These are phyloP conservation scores for Gambelia wislizenii DNA, from an alignment of 2,797 vertebrate species.

Conservation along the genomic window DNA sequence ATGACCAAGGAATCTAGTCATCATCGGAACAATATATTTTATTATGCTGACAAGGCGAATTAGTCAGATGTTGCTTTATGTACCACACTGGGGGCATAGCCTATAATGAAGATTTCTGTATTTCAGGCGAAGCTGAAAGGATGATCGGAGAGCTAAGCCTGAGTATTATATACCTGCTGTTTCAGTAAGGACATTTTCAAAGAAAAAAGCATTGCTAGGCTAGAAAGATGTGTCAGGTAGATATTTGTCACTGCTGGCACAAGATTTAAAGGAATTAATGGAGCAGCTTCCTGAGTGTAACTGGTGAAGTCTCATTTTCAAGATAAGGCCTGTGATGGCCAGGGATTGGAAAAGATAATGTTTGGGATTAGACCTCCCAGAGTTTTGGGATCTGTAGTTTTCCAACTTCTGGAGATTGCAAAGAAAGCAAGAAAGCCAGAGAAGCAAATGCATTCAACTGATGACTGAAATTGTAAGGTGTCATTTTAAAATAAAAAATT, in stretches of 20 bases:
- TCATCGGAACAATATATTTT: background rate
- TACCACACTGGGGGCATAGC: background rate
- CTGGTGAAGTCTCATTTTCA: background rate
- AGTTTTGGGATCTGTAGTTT: no score
- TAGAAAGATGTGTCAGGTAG: conserved; percentile 5
- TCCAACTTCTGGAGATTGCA: no score
- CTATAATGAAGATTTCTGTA: background rate
- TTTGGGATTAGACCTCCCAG: no score
- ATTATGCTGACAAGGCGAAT: background rate
- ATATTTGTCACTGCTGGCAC: conserved; percentile 17
- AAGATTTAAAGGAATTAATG: conserved; percentile 42
- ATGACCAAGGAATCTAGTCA: background rate
- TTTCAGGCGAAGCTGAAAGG: background rate
- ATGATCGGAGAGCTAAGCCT: background rate
- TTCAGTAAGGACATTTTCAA: background rate
- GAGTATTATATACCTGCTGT: background rate
- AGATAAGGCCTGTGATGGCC: background rate
- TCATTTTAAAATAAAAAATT: background rate
- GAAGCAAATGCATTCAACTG: background rate
- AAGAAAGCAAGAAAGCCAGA: background rate
- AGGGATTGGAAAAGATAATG: no score
- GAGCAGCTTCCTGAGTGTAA: background rate
- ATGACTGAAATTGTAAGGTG: background rate
- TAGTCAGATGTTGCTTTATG: background rate
- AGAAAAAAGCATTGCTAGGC: background rate